Base-by-base conservation (phyloP, 2,797 vertebrate species). In the Ptychadena robeensis region DNA sequence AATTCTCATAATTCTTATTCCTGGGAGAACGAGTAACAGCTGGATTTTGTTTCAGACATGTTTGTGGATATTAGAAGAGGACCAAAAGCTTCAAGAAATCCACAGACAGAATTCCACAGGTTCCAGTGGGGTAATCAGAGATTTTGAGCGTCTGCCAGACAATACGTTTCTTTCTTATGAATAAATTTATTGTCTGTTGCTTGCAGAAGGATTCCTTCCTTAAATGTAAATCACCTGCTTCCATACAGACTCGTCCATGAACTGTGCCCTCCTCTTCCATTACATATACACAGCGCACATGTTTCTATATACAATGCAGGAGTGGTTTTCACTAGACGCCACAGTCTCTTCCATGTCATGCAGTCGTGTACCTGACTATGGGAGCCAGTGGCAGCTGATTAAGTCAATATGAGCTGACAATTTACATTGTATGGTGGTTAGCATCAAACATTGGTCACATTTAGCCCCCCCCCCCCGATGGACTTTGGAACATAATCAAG, bases 71-170 rank as follows among this genome's bases (percentile, higher is more conserved):
- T 65, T 80, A 32, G 5, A 32, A 63, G 28, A 72, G 27, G 35
- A 37, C 35, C 53, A 63, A 57, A 57, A 79, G 32, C 57, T 70
- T 38, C 65, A 80, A 57, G 38, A 63, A 80, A 79, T 38, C 67
- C 67, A 79, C 66, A 79, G 77, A 64, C 68, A 80, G 34, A 32
- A 71, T 80, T 80, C 78, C 78, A 72, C 44, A 28, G 71, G 59
- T 81, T 81, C 61, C 69, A 73, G 28, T 63, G 78, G 78, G 68
- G 53, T 72, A 71, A 64, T 80, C 79, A 71, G 1, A 70, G 53
- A 72, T 72, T 63, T 57, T 72, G 68, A 80, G 22, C 34, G 15
- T 64, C 31, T 72, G 67, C 68, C 68, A 71, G 57, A 37, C 70
- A 70, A 70, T 30, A 48, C n/a, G 12, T 69, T 66, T 28, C 66